phyloP scores from a whole-genome alignment of 1,140 invertebrate species.

The Papilio xuthus region DNA sequence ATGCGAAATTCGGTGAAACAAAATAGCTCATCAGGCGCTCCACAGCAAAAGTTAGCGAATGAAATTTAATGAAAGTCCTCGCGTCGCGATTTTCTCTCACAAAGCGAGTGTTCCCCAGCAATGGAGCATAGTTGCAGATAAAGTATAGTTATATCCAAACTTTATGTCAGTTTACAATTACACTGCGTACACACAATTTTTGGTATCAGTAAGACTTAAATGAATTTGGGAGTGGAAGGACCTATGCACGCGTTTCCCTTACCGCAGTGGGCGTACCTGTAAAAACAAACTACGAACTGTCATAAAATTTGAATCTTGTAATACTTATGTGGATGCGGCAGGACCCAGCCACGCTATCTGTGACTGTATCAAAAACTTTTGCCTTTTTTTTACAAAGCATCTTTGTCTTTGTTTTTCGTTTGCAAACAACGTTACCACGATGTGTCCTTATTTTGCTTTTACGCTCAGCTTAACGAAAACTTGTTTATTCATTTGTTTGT shows the following conservation, averaged over 20 bases:
- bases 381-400: not conserved
- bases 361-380: slow-evolving; percentile 3
- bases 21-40: slow-evolving; percentile 48
- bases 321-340: slow-evolving; percentile 24
- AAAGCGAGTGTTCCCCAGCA: slow-evolving; percentile 47
- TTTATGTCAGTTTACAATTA: not conserved
- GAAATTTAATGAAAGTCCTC: slow-evolving; percentile 67
- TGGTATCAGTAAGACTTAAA: no score
- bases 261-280: no score
- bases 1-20: slow-evolving; percentile 49
- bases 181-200: no score
- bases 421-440: not conserved
- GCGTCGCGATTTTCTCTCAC: slow-evolving; percentile 46
- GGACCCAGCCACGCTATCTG: not conserved
- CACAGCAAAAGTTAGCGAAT: slow-evolving; percentile 57
- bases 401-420: slow-evolving; percentile 10
- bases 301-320: not conserved
- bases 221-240: no score
- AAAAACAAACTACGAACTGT: not conserved
- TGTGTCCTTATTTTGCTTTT: not conserved
- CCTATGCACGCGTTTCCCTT: no score
- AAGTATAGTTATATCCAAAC: slow-evolving; percentile 21
- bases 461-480: slow-evolving; percentile 30
- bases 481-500: not conserved
- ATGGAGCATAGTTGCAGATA: slow-evolving; percentile 37